Percentiles rank a stretch among this genome's conserved stretches.
phyloP scores from a whole-genome alignment of 2,888 invertebrate genomes.

The Brenthis daphne region DNA sequence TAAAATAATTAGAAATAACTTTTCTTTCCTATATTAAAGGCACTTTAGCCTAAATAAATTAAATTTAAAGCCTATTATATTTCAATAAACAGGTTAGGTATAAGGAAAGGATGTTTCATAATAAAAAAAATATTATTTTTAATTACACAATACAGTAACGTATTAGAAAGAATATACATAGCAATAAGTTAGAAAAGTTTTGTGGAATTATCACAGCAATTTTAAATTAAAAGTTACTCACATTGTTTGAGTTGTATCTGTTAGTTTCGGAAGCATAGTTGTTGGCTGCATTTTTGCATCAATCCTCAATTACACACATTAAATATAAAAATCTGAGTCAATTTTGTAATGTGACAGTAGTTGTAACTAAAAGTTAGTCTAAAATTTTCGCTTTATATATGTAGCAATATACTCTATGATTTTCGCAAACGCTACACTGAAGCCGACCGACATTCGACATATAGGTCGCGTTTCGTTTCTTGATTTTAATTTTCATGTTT shows the following conservation, averaged over 20 bases:
- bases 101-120: neutral
- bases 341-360: slow-evolving; percentile 49
- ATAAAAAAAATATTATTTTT: too few relatives aligned
- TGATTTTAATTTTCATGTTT: slow-evolving; percentile 9
- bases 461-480: slow-evolving; percentile 41
- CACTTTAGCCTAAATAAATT: neutral
- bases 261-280: slow-evolving; percentile 72
- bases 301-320: slow-evolving; percentile 61
- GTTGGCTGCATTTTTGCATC: slow-evolving; percentile 65
- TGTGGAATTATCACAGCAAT: slow-evolving; percentile 24
- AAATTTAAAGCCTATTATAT: neutral
- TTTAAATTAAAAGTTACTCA: slow-evolving; percentile 54
- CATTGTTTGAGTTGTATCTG: slow-evolving; percentile 76
- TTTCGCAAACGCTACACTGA: slow-evolving; percentile 59
- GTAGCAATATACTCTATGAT: too few relatives aligned
- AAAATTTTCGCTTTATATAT: slow-evolving; percentile 56
- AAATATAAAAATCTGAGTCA: slow-evolving; percentile 51
- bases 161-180: neutral
- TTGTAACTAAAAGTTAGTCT: slow-evolving; percentile 54
- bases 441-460: slow-evolving; percentile 63
- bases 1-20: neutral
- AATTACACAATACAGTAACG: too few relatives aligned
- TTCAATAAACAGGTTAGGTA: slow-evolving; percentile 37
- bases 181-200: slow-evolving; percentile 13
- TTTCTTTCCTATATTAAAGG: neutral